phyloP scores from a whole-genome alignment of 2,113 vertebrate species.

The Lipotes vexillifer region DNA sequence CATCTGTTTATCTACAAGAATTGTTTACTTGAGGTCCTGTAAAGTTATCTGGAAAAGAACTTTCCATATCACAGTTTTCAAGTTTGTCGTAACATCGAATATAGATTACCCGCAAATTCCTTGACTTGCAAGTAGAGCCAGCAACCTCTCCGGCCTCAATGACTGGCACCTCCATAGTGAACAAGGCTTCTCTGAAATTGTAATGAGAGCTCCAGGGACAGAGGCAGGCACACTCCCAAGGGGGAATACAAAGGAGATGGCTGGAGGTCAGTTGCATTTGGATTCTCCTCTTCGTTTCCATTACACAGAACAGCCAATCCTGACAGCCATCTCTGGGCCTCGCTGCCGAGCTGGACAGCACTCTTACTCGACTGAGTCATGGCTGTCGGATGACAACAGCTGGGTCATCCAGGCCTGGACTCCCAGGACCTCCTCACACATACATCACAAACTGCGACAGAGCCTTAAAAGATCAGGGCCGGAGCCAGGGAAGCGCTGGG shows the following conservation, averaged over 20 bases:
- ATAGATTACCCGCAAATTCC: background rate
- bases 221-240: background rate
- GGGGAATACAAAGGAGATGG: constrained; percentile 52
- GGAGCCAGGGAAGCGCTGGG: background rate
- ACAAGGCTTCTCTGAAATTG: background rate
- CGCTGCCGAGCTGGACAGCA: constrained; percentile 47
- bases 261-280: constrained; percentile 60
- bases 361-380: constrained; percentile 59
- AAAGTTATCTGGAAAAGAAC: background rate
- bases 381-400: constrained; percentile 30
- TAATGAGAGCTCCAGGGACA: constrained; percentile 36
- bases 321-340: constrained; percentile 70
- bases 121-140: background rate
- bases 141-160: background rate
- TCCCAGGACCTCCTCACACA: constrained; percentile 39
- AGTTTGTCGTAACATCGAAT: background rate
- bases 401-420: background rate
- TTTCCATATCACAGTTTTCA: background rate
- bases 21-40: background rate
- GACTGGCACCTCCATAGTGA: background rate
- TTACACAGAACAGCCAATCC: constrained; percentile 67
- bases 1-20: background rate
- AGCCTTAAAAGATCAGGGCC: background rate
- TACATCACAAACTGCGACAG: constrained; percentile 21
- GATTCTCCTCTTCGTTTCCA: constrained; percentile 74